Conservation (phyloP, 2,888 invertebrate species). For the Spilarctia lutea region DNA sequence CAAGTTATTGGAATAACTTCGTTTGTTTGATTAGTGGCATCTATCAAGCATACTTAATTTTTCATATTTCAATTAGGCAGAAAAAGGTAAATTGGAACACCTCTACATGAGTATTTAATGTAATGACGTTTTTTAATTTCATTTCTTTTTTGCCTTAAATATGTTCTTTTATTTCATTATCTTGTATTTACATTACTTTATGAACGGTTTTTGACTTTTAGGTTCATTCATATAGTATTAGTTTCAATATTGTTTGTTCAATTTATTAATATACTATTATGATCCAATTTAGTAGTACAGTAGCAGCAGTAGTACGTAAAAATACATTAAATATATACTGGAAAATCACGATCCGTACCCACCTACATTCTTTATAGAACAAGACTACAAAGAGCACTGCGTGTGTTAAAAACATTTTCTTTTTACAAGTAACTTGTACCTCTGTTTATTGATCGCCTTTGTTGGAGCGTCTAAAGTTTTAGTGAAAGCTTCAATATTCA, state of each 20-base stretch:
- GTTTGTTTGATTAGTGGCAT: background rate
- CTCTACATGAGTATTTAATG: background rate
- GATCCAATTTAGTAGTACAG: too few relatives aligned
- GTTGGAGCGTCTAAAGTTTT: conserved; percentile 9
- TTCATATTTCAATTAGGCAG: background rate
- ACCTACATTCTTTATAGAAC: background rate
- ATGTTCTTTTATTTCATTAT: too few relatives aligned
- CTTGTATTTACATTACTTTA: too few relatives aligned
- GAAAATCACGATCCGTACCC: background rate
- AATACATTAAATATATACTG: background rate
- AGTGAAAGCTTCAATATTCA: conserved; percentile 11
- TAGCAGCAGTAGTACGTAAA: too few relatives aligned
- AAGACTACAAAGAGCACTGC: background rate
- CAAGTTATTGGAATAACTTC: conserved; percentile 6
- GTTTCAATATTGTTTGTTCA: too few relatives aligned
- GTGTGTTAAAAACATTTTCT: background rate
- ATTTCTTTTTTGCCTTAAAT: too few relatives aligned
- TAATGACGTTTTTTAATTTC: background rate
- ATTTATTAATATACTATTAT: too few relatives aligned
- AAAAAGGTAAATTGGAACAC: background rate
- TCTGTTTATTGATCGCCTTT: conserved; percentile 16
- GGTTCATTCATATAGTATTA: too few relatives aligned
- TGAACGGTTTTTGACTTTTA: too few relatives aligned
- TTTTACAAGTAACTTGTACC: background rate
- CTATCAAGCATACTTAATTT: background rate